Percentiles rank a stretch among this genome's conserved stretches.
Conservation (phyloP, 2,888 invertebrate genomes). For the Drosophila hawaiiensis region DNA sequence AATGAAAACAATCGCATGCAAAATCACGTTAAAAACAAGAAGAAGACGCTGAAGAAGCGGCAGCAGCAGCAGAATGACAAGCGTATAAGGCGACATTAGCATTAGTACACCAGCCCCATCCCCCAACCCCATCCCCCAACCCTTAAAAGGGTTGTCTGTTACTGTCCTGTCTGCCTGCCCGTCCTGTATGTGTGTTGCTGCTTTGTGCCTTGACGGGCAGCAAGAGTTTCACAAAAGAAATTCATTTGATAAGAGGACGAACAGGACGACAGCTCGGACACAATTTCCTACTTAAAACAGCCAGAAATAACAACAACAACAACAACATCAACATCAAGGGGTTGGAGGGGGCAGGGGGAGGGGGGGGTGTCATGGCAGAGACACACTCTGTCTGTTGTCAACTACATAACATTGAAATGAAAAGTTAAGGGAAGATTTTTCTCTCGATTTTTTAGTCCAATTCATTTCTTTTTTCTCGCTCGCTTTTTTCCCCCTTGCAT, state of each 20-base stretch:
- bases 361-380: not conserved
- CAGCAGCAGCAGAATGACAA: slow-evolving; percentile 43
- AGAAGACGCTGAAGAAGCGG: slow-evolving; percentile 17
- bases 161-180: slow-evolving; percentile 29
- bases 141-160: slow-evolving; percentile 76
- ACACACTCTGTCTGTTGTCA: slow-evolving; percentile 72
- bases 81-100: slow-evolving; percentile 65
- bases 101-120: slow-evolving; percentile 43
- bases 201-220: slow-evolving; percentile 50
- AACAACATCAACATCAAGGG: slow-evolving; percentile 20
- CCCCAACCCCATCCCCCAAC: not conserved
- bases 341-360: not conserved
- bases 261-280: slow-evolving; percentile 67
- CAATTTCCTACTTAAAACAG: slow-evolving; percentile 80
- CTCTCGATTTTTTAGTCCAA: slow-evolving; percentile 32
- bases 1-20: slow-evolving; percentile 50
- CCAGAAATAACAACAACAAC: slow-evolving; percentile 40
- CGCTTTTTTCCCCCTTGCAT: slow-evolving; percentile 36
- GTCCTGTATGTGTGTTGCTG: slow-evolving; percentile 44
- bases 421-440: slow-evolving; percentile 77
- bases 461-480: slow-evolving; percentile 31
- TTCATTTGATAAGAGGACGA: slow-evolving; percentile 68
- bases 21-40: slow-evolving; percentile 61
- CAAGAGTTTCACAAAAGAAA: slow-evolving; percentile 72
- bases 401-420: slow-evolving; percentile 75